Base-by-base conservation (phyloP, 2,888 invertebrate species). In the Pachliopta kotzebuea region DNA sequence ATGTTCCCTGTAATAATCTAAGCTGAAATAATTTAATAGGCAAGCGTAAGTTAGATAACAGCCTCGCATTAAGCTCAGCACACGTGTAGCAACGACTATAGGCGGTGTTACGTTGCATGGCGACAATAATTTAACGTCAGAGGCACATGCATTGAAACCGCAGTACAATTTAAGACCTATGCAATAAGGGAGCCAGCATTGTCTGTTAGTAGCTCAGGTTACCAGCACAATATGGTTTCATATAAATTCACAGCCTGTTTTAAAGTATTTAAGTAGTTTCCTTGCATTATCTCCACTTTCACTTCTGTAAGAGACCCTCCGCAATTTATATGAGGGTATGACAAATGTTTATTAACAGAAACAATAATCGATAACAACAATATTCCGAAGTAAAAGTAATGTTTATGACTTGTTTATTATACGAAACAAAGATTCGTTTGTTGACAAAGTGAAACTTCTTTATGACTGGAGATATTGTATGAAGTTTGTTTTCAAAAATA, bases 41-140 rank as follows among this genome's bases (percentile, higher is more conserved):
- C 76, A 76, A 76, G 77, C 70, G 67, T 70, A 73, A 72, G 69
- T 73, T 75, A 74, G 73, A 76, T 75, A 79, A 77, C 73, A 74
- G 74, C 70, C 76, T 77, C 71, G 75, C 75, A 75, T 77, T 81
- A 83, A 84, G 84, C 84, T 80, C 78, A 80, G 79, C 86, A 88
- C 89, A 88, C 85, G 87, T 87, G 70, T 71, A 69, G 67, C 58
- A 66, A 65, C 73, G 76, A 70, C 69, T 74, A 77, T 76, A 80
- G 83, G 79, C 84, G 80, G 87, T 84, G 86, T 86, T 82, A 84
- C 84, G 85, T 84, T 82, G 80, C 83, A 81, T 79, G 79, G 85
- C 77, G 84, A 88, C 89, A 86, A 90, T 91, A 91, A 90, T 88
- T 91, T 89, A 88, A 86, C 84, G 88, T 90, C 90, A 85, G 78